Base-by-base conservation (phyloP, 2,888 invertebrate genomes). In the Sinohyriopsis cumingii region DNA sequence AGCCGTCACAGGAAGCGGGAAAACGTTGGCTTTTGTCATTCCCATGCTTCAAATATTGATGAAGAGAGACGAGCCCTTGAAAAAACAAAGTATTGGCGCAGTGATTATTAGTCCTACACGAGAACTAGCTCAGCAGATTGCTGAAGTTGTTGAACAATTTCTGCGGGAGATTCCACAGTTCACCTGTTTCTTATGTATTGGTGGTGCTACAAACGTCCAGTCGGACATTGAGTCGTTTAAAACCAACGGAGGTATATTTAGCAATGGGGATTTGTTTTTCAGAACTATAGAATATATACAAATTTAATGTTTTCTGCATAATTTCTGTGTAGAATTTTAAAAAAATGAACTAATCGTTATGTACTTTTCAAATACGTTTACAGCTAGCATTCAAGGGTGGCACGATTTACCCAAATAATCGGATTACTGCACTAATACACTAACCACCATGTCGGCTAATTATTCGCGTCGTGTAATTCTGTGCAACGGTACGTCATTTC, bases 1-100 rank as follows among this genome's bases (percentile, higher is more conserved):
- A 91, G 99, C 99, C 5, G 96, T 99, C 0, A 99, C 99, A 1
- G 99, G 99, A 5, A 98, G 98, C 77, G 99, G 99, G 0, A 99
- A 99, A 91, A 99, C 99, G 0, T 91, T 99, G 57, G 97, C 99
- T 0, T 99, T 99, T 90, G 91, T 99, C 19, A 93, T 99, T 60
- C 99, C 99, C 0, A 90, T 97, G 84, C 85, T 99, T 65, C 96
- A 99, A 91, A 94, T 97, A 83, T 90, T 99, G 64, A 73, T 77
- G 53, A 85, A 88, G 73, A 83, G 88, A 64, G 85, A 88, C 62
- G 76, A 76, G 5, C 70, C 78, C 25, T 76, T 88, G 76, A 88
- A 88, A 67, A 88, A 86, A 73, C 77, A 86, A 66, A 89, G 91
- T 78, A 93, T 98, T 68, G 97, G 96, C 56, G 96, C 95, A 0